Conservation (phyloP, 1,140 invertebrate genomes). For the Pseudomyrmex dendroicus region DNA sequence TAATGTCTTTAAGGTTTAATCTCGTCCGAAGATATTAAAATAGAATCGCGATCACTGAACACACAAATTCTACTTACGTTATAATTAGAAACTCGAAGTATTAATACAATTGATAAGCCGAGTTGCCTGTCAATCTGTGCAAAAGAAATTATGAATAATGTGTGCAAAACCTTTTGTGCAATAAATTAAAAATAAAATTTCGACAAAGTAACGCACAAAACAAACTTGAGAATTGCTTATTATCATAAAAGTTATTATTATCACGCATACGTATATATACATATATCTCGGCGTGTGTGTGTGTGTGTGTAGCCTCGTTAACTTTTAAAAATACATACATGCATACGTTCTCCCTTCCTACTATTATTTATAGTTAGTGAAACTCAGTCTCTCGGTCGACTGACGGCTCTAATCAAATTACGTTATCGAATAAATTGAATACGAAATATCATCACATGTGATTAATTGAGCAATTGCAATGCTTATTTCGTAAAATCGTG, state of each 20-base stretch:
- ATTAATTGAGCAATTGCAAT: conserved; percentile 20
- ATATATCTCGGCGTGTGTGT: not conserved
- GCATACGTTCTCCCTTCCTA: not conserved
- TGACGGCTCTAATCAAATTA: conserved; percentile 31
- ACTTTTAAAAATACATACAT: conserved; percentile 38
- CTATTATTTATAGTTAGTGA: conserved; percentile 34
- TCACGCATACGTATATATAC: not conserved
- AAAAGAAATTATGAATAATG: not conserved
- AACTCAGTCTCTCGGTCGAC: conserved; percentile 8
- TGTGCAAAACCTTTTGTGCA: not conserved
- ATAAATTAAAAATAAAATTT: not conserved
- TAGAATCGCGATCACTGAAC: conserved; percentile 43
- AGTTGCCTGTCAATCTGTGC: not conserved
- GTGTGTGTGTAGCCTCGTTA: conserved; percentile 14
- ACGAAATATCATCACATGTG: conserved; percentile 15
- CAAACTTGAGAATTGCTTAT: not conserved
- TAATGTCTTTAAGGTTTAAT: conserved; percentile 48
- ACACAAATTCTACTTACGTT: conserved; percentile 37
- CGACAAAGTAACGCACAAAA: not conserved
- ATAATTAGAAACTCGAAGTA: conserved; percentile 27
- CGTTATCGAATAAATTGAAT: conserved; percentile 40
- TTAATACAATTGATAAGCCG: conserved; percentile 36
- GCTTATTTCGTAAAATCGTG: conserved; percentile 46
- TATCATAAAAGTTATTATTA: conserved; percentile 42
- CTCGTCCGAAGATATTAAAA: conserved; percentile 26